A percentile compares a stretch with the other conserved stretches of the same genome.
Evolutionary conservation across 2,797 vertebrate genomes (phyloP).

Genomic region (Catamblyrhynchus diadema): DNA sequence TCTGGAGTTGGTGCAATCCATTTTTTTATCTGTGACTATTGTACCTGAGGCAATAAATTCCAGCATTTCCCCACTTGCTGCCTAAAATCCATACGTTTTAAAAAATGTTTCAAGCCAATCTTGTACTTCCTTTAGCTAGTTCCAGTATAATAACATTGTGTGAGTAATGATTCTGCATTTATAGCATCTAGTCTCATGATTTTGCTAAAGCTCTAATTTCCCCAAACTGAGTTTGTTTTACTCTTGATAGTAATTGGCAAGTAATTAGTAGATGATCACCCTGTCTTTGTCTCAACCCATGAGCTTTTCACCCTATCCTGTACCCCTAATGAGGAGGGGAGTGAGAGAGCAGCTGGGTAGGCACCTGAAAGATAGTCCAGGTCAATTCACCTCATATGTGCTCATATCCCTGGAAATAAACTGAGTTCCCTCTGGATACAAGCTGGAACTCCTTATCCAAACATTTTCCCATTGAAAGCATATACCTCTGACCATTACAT

Average conservation of each 20-base stretch:
- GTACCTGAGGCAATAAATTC: background rate
- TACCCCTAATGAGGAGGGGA: background rate
- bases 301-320: background rate
- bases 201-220: background rate
- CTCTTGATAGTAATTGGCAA: background rate
- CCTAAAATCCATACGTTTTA: background rate
- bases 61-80: background rate
- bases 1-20: background rate
- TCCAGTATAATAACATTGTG: background rate
- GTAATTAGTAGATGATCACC: background rate
- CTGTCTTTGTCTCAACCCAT: background rate
- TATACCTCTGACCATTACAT: background rate
- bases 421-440: background rate
- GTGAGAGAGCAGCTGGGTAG: background rate
- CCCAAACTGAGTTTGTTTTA: background rate
- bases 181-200: background rate
- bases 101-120: background rate
- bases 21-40: background rate
- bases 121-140: background rate
- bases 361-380: background rate
- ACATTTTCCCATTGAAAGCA: background rate
- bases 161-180: background rate
- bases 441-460: background rate
- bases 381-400: accelerated
- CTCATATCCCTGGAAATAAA: background rate